A percentile compares a stretch with the other conserved stretches of the same genome.
Conservation (phyloP, 2,113 vertebrate genomes). For the Scolopax mira region DNA sequence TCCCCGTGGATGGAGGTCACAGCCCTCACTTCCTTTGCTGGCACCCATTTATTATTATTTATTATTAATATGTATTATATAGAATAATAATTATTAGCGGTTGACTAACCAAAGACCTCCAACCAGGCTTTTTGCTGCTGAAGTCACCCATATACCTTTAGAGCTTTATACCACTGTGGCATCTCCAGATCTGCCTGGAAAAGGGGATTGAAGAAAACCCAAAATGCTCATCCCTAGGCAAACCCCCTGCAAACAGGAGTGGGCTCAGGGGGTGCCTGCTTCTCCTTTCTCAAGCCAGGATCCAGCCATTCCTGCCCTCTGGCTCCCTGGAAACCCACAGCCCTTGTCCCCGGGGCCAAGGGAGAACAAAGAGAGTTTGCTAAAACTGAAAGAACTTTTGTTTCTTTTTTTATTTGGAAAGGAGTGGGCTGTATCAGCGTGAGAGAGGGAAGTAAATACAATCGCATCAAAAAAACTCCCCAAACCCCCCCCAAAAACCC, state of each 20-base stretch:
- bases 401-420: not conserved
- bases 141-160: not conserved
- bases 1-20: not conserved
- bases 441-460: not conserved
- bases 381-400: not conserved
- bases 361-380: not conserved
- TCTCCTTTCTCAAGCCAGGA: not conserved
- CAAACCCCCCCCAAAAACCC: too few relatives aligned
- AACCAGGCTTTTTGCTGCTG: not conserved
- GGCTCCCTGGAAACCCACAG: not conserved
- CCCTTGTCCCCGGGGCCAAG: not conserved
- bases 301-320: not conserved
- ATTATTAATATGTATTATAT: not conserved
- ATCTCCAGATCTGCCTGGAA: not conserved
- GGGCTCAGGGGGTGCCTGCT: not conserved
- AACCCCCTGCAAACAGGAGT: not conserved
- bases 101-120: not conserved
- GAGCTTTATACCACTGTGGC: accelerated
- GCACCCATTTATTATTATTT: not conserved
- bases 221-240: not conserved
- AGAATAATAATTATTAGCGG: not conserved
- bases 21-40: not conserved
- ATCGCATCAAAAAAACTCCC: not conserved
- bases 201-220: not conserved
- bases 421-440: not conserved